Evolutionary conservation across 53 echinoderm and acorn worm genomes (phyloP), one percentile per base, ranked within the genome.

Genomic region (Henricia sp.): DNA sequence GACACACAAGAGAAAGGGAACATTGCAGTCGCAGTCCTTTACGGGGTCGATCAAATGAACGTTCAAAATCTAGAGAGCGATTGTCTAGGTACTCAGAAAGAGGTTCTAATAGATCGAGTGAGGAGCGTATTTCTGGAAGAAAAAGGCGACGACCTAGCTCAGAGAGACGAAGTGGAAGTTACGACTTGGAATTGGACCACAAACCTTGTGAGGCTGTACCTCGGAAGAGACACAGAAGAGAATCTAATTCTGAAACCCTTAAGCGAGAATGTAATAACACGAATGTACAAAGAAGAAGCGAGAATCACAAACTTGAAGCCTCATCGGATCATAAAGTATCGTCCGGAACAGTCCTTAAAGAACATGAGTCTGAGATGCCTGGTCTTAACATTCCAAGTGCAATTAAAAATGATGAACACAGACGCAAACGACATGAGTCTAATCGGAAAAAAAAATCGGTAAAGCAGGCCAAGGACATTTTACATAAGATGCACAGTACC

Each of bases 391-490:
- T 5, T 39, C 1, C 37, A 11, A 41, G 6, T 25, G 24, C 19
- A 9, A 42, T 4, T 0, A 16, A 41, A 0, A 30, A 19, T 11
- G 26, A 59, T 2, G 5, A 41, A 34, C 28, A 37, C 57, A 20
- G 23, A 24, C 77, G 77, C 60, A 77, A 17, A 60, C 57, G 77
- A 16, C 77, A 77, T 37, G 25, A 59, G 59, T 77, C 77, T 2
- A 44, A 77, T 26, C 56, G 77, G 16, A 77, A 58, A 41, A 77
- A 58, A 14, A 77, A 77, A 60, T 77, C 77, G 28, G 39, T 77
- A 25, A 77, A 77, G 43, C 77, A 60, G 19, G 77, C 77, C 25
- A 57, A 59, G 43, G 30, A 77, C 9, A 59, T 42, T 8, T 38
- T 77, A 3, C 59, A 77, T 32, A 58, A 32, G 39, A 58, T 57